Percentiles rank a stretch among this genome's conserved stretches.
These are phyloP conservation scores for Apodemia zela DNA, from an alignment of 2,888 invertebrate genomes.

Conservation along the genomic window DNA sequence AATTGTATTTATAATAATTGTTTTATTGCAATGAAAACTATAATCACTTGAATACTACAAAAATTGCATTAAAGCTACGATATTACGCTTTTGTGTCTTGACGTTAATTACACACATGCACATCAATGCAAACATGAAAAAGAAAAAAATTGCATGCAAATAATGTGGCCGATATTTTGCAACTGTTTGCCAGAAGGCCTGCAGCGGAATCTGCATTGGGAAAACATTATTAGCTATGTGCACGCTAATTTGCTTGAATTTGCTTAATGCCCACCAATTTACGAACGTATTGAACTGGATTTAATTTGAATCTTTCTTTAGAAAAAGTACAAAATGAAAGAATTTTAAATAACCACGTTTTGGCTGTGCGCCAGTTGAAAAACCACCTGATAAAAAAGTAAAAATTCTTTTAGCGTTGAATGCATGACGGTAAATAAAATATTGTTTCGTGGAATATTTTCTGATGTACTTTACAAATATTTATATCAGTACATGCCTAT, in stretches of 20 bases:
- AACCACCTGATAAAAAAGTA: constrained; percentile 44
- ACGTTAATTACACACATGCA: constrained; percentile 19
- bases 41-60: too few relatives aligned
- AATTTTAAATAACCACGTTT: constrained; percentile 50
- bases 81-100: not conserved
- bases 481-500: too few relatives aligned
- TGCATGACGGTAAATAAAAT: constrained; percentile 24
- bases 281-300: constrained; percentile 37
- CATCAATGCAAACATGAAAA: constrained; percentile 20
- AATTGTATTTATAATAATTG: not conserved
- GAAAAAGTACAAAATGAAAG: constrained; percentile 34
- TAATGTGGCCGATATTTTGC: constrained; percentile 31
- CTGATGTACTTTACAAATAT: too few relatives aligned
- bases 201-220: constrained; percentile 43
- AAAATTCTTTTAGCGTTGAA: constrained; percentile 32
- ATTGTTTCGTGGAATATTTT: too few relatives aligned
- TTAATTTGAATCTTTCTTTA: constrained; percentile 19
- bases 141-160: constrained; percentile 28
- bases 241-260: constrained; percentile 60
- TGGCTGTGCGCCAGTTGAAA: constrained; percentile 49
- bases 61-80: not conserved
- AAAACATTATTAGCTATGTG: constrained; percentile 50
- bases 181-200: constrained; percentile 40
- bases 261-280: constrained; percentile 61
- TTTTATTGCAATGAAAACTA: not conserved